A percentile compares a stretch with the other conserved stretches of the same genome.
Evolutionary conservation across 2,888 invertebrate species (phyloP).

Genomic region (Pantelozetes paolii): DNA sequence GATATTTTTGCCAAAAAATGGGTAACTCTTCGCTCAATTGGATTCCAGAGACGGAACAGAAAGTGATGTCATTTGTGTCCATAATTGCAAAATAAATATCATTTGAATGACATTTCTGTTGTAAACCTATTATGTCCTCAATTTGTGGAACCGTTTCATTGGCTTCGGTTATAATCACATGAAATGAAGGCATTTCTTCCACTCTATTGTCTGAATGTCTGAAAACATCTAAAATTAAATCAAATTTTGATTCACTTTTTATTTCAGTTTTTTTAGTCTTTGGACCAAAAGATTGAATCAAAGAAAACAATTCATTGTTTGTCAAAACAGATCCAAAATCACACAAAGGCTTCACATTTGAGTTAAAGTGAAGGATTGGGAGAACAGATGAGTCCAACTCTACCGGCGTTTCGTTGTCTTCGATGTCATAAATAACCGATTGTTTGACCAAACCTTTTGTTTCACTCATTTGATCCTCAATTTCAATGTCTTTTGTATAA

Average conservation of each 20-base stretch:
- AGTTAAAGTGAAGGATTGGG: background rate
- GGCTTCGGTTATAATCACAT: constrained; percentile 11
- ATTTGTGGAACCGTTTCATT: background rate
- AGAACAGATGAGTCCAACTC: background rate
- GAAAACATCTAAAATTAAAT: background rate
- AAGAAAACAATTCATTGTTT: background rate
- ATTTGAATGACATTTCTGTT: background rate
- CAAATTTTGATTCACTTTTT: background rate
- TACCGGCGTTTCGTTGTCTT: constrained; percentile 3
- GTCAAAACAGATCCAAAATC: constrained; percentile 1
- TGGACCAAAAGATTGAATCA: constrained; percentile 10
- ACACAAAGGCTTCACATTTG: constrained; percentile 10
- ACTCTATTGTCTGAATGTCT: background rate
- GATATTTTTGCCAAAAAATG: background rate
- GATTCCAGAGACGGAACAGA: background rate
- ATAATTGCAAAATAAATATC: constrained; percentile 6
- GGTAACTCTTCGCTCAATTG: background rate
- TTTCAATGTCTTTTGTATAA: background rate
- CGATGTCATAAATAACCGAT: constrained; percentile 8
- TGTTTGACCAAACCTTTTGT: background rate
- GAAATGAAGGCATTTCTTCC: background rate
- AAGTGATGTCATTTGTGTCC: background rate
- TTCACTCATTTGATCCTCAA: background rate
- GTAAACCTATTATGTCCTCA: background rate
- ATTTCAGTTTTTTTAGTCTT: background rate